Conservation (phyloP, 2,888 invertebrate species). For the Osedax fenrisi region DNA sequence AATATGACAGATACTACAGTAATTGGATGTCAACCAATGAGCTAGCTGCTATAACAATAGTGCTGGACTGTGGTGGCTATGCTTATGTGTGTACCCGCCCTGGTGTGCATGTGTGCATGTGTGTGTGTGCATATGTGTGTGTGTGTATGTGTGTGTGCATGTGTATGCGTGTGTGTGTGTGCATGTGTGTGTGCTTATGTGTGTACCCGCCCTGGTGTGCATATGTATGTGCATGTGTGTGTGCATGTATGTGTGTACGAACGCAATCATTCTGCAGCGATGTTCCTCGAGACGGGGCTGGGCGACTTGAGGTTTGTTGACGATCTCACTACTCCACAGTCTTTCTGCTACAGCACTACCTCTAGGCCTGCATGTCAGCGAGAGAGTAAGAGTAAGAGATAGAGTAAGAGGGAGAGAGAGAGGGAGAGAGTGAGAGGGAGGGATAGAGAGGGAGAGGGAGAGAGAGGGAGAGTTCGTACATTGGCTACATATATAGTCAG, state of each 20-base stretch:
- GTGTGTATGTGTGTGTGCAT: neutral
- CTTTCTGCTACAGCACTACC: constrained; percentile 74
- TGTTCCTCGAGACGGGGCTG: constrained; percentile 60
- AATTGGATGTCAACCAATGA: no score
- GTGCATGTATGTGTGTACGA: constrained; percentile 57
- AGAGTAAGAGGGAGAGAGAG: no score
- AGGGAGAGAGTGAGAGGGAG: no score
- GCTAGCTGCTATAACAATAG: no score
- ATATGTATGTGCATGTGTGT: constrained; percentile 55
- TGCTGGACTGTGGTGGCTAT: no score
- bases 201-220: neutral
- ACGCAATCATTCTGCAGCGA: constrained; percentile 61
- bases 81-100: no score
- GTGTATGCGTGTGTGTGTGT: neutral
- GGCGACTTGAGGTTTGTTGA: constrained; percentile 52
- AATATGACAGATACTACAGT: no score
- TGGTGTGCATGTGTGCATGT: no score
- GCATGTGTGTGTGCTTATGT: neutral
- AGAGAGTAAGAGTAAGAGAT: no score
- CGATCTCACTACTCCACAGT: constrained; percentile 58
- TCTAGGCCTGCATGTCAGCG: constrained; percentile 64
- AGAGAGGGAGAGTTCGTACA: no score
- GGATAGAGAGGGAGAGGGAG: no score
- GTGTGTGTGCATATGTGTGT: neutral
- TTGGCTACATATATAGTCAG: no score